These are phyloP conservation scores for Corella eumyota DNA, from an alignment of 23 tunicate species.

Conservation along the genomic window DNA sequence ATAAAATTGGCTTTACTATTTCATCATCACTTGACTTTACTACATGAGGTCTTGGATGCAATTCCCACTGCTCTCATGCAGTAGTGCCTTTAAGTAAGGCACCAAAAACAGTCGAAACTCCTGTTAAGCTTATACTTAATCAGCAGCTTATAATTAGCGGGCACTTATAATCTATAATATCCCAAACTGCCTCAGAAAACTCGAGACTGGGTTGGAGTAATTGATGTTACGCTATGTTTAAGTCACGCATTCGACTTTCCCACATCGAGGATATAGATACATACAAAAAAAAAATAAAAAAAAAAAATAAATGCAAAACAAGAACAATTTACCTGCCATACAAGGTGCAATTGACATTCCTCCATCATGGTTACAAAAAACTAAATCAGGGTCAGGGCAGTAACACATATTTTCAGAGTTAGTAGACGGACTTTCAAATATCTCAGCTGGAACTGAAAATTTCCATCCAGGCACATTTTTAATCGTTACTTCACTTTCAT, in stretches of 20 bases:
- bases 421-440: constrained; percentile 33
- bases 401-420: constrained; percentile 53
- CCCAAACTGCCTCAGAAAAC: too few species aligned
- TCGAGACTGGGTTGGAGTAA: too few species aligned
- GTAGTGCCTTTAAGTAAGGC: too few species aligned
- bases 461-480: constrained; percentile 59
- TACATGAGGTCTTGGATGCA: too few species aligned
- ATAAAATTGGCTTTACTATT: too few species aligned
- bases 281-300: neutral
- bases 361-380: constrained; percentile 57
- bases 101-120: too few species aligned
- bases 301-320: neutral
- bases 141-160: too few species aligned
- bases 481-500: constrained; percentile 24
- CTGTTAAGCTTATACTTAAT: too few species aligned
- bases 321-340: neutral
- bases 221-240: neutral
- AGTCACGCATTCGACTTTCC: neutral
- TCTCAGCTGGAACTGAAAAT: constrained; percentile 43
- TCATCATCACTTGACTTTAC: too few species aligned
- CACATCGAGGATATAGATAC: neutral
- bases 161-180: too few species aligned
- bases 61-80: too few species aligned
- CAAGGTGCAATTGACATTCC: constrained; percentile 26
- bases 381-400: constrained; percentile 34